Percentiles rank a stretch among this genome's conserved stretches.
These are phyloP conservation scores for Cyanoliseus patagonus DNA, from an alignment of 2,113 vertebrate species.

Conservation along the genomic window DNA sequence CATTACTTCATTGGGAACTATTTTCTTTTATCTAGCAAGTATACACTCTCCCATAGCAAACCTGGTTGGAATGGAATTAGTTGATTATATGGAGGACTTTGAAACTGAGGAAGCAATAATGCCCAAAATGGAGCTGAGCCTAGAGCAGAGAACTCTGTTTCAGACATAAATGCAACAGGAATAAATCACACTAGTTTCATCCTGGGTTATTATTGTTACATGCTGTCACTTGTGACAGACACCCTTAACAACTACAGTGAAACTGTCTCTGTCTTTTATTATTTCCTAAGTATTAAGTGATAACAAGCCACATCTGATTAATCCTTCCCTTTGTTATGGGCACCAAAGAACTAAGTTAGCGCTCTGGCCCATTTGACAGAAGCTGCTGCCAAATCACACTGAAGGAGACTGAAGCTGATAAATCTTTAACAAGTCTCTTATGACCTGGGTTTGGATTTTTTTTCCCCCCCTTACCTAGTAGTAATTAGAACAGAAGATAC, in stretches of 20 bases:
- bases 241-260: background rate
- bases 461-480: background rate
- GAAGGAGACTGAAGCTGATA: background rate
- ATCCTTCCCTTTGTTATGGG: background rate
- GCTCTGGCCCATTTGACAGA: background rate
- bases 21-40: background rate
- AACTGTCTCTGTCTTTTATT: background rate
- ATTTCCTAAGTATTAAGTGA: background rate
- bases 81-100: background rate
- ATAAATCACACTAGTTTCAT: background rate
- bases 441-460: background rate
- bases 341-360: background rate
- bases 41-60: fast-evolving
- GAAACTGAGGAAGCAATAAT: background rate
- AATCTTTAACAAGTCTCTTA: background rate
- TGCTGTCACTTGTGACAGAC: background rate
- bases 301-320: background rate
- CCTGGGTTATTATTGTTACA: background rate
- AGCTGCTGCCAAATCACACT: background rate
- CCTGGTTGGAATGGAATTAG: background rate
- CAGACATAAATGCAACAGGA: background rate
- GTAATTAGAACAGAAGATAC: background rate
- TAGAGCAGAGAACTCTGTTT: background rate
- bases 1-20: fast-evolving
- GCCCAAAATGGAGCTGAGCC: background rate